Conservation (phyloP, 2,888 invertebrate genomes). For the Gastracanthus pulcherrimus region DNA sequence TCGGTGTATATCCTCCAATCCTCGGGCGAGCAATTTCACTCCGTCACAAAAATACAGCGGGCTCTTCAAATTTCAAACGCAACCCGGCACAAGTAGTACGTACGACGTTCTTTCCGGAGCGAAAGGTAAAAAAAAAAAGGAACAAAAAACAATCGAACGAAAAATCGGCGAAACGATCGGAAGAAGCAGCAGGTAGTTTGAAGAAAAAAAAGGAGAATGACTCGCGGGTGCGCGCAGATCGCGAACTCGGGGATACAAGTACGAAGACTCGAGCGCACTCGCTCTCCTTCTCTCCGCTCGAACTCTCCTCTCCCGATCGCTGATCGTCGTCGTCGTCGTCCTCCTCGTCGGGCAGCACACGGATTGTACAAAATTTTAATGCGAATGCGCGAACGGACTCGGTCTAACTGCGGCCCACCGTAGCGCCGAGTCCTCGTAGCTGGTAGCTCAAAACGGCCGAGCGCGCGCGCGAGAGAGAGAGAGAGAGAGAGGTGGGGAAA, state of each 20-base stretch:
- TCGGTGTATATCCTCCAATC: background rate
- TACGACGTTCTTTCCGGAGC: no score
- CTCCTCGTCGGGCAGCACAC: background rate
- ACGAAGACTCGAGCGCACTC: background rate
- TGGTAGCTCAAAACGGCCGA: slow-evolving; percentile 65
- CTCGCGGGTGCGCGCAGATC: background rate
- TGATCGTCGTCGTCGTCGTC: background rate
- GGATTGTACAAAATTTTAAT: slow-evolving; percentile 67
- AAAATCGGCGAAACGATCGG: background rate
- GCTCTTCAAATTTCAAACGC: background rate
- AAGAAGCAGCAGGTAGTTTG: no score
- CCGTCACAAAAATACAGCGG: background rate
- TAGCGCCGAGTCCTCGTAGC: slow-evolving; percentile 67
- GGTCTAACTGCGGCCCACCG: slow-evolving; percentile 75
- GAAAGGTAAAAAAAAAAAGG: background rate
- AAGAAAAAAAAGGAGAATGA: background rate
- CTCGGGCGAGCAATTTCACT: background rate
- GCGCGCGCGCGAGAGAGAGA: slow-evolving; percentile 53
- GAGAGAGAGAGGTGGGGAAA: slow-evolving; percentile 21
- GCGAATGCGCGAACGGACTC: slow-evolving; percentile 77
- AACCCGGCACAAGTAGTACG: no score
- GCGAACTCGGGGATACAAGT: background rate
- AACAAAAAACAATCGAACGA: background rate
- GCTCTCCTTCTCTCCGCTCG: background rate
- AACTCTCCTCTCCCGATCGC: slow-evolving; percentile 6